Evolutionary conservation across 2,888 invertebrate species (phyloP), one percentile per base, ranked within the genome.

Genomic region (Exephanes ischioxanthus): DNA sequence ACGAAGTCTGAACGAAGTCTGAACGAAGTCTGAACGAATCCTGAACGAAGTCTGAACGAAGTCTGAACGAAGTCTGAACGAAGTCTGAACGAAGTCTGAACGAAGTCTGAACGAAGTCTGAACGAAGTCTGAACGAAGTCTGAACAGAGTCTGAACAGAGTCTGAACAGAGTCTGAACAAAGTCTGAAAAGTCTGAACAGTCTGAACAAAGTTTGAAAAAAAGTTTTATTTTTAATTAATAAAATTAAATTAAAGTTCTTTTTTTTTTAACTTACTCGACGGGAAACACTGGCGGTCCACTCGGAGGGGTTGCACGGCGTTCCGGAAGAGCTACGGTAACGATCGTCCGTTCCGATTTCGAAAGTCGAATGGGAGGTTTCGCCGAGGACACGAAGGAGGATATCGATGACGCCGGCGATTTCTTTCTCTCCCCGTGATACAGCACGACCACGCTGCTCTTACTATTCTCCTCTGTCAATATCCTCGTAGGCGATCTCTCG

Each of bases 381-480:
- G 87, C 66, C 72, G 82, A 73, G 19, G 88, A 86, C 26, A 88
- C 87, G 16, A 68, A 75, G 5, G 67, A 71, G 19, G 87, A 68
- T 5, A 80, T 41, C 9, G 86, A 84, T 5, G 76, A 55, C 41
- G 81, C 78, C 19, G 81, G 53, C 19, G 89, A 85, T 63, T 80
- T 61, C 16, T 72, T 66, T 33, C 58, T 68, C 73, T 88, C 88
- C n/a, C 89, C 90, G 85, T 91, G 90, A 85, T 93, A 92, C 19
- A 92, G 87, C 0, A 92, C 90, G 16, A 92, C 91, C 30, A 92
- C 89, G 86, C 92, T 92, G 80, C 91, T 92, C 78, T 93, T 93
- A 77, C 92, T 92, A 80, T 91, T 91, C 61, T 89, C 89, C 61
- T 88, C 87, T 7, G 81, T 87, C 37, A 84, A 82, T 26, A 33